Evolutionary conservation across 2,888 invertebrate species (phyloP), one percentile per base, ranked within the genome.

Genomic region (Allacma fusca): DNA sequence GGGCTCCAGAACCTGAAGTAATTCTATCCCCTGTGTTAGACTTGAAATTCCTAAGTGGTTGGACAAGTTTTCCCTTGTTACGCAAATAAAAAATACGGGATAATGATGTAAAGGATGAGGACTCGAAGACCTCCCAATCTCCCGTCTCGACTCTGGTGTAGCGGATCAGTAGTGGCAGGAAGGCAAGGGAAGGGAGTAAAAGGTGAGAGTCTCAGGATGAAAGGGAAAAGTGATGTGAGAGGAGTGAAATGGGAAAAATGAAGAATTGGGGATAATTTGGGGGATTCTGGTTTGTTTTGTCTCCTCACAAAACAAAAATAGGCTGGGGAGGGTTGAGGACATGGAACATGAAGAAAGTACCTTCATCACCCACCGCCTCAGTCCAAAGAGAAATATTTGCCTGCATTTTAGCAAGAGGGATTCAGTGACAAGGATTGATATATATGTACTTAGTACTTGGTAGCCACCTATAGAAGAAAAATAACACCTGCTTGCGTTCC

Each of bases 401-500:
- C n/a, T 50, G 50, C 1, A 50, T 50, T 50, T 50, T 50, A 16
- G 50, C 50, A 9, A 50, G 34, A 34, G 19, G 50, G 50, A 50
- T 50, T 50, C n/a, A 50, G 50, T 50, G 50, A 50, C 50, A 50
- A 50, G 19, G 50, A 50, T 50, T 50, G 50, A 50, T 50, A 50
- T 50, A n/a, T 50, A 50, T 4, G 50, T 50, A 50, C 50, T 50
- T 50, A n/a, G 50, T 19, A 19, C 7, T 4, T 16, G 19, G 50
- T 50, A 2, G 19, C n/a, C n/a, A 12, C 19, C 50, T 50, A 50
- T n/a, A 50, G 19, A 24, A 62, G 57, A 72, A 62, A 59, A 59
- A n/a, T 19, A 72, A 29, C 72, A 72, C 72, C 72, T 72, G 72
- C 62, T 72, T 34, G 1, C 7, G n/a, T 72, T 72, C 72, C 57